Evolutionary conservation across 2,888 invertebrate species (phyloP), one percentile per base, ranked within the genome.

Genomic region (Xestia c-nigrum): DNA sequence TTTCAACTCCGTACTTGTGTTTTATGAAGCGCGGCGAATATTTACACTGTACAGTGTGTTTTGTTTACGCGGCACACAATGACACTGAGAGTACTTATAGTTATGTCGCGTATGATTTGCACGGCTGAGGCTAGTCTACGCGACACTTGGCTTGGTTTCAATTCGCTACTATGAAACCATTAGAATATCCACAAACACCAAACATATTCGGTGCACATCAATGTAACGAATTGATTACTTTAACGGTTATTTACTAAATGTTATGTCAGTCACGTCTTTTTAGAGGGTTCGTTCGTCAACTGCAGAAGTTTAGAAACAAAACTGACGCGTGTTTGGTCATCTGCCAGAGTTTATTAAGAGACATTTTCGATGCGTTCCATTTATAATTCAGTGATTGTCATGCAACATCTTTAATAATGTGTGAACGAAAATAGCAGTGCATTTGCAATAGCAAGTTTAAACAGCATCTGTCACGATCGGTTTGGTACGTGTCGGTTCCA

Each of bases 141-240:
- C 90, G 91, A 92, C 90, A 91, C 86, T 95, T 95, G 95, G 95
- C 95, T 90, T 86, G 87, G 92, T 90, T 93, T 94, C 95, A 95
- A 95, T 87, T 90, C 81, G 87, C 84, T 84, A 88, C 87, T 88
- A 88, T 86, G 84, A 91, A 91, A 92, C 85, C 78, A 86, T 90
- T 92, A 87, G 85, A 90, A 90, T 89, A 88, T 89, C 75, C 88
- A 87, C 88, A 87, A 89, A 88, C 85, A 86, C 83, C 73, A 83
- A 83, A 84, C n/a, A 12, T 85, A 87, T 87, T 84, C 76, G 78
- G 83, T 86, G 84, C 85, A 89, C 88, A 87, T 90, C 85, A 89
- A 89, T 88, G 75, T 79, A 80, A 78, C 74, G 76, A 84, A 80
- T 85, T 68, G 84, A 82, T 75, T 74, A 76, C 80, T 74, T 84